phyloP scores from a whole-genome alignment of 2,113 vertebrate species.

The Gobiocypris rarus region DNA sequence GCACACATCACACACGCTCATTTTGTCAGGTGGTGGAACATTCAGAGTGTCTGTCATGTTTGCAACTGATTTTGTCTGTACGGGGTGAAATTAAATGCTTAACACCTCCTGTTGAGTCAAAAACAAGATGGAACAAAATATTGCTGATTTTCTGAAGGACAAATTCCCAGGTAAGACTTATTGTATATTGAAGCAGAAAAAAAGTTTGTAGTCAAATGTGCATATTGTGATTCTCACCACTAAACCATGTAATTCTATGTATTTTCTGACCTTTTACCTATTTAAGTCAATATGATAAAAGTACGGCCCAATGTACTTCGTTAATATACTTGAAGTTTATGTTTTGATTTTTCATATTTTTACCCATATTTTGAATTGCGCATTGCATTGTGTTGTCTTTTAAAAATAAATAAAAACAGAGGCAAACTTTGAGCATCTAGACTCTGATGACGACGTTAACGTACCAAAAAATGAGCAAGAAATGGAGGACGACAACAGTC shows the following conservation, averaged over 20 bases:
- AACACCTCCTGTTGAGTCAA: not conserved
- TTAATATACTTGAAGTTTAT: not conserved
- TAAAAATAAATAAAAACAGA: conserved; percentile 64
- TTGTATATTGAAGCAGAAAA: not conserved
- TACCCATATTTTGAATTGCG: not conserved
- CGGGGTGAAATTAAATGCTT: conserved; percentile 9
- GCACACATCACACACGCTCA: conserved; percentile 8
- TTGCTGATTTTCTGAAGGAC: conserved; percentile 66
- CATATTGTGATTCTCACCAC: not conserved
- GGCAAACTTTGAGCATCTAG: conserved; percentile 68
- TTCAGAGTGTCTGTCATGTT: conserved; percentile 4
- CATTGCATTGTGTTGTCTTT: not conserved
- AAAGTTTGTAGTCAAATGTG: not conserved
- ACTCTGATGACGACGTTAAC: conserved; percentile 57
- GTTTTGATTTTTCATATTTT: not conserved
- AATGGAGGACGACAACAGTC: conserved; percentile 47
- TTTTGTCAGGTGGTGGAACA: conserved; percentile 30
- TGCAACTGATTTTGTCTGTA: conserved; percentile 15
- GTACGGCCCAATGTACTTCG: not conserved
- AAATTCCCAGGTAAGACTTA: conserved; percentile 70
- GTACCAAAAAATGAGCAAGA: conserved; percentile 38
- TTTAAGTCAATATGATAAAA: not conserved
- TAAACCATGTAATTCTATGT: not conserved
- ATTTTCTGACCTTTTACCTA: not conserved
- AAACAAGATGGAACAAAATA: conserved; percentile 69